Evolutionary conservation across 2,113 vertebrate genomes (phyloP).

Genomic region (Platanista minor): DNA sequence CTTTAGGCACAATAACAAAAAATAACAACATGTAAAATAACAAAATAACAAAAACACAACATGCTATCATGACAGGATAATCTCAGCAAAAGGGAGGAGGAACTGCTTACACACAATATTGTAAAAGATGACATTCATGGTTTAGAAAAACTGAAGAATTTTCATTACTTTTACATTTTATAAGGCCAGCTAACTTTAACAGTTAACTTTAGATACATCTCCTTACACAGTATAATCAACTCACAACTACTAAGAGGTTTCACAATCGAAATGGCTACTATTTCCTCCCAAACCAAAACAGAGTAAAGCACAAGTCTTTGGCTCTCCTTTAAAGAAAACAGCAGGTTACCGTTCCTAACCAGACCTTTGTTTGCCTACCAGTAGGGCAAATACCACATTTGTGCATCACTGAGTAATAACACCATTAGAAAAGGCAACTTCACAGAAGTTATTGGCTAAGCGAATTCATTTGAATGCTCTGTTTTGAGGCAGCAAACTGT

Average conservation of each 20-base stretch:
- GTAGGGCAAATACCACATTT: constrained; percentile 88
- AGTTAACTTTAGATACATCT: constrained; percentile 73
- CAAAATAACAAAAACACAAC: constrained; percentile 54
- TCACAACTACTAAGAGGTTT: constrained; percentile 74
- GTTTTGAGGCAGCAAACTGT: constrained; percentile 89
- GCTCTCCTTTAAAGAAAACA: constrained; percentile 85
- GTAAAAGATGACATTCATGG: constrained; percentile 56
- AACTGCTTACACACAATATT: constrained; percentile 57
- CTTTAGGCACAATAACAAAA: constrained; percentile 64
- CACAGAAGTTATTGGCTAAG: constrained; percentile 91
- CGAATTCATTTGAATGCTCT: constrained; percentile 90
- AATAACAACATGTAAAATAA: no score
- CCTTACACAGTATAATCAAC: constrained; percentile 77
- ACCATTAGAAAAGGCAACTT: constrained; percentile 92
- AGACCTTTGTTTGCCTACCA: constrained; percentile 86
- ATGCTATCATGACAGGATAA: constrained; percentile 46
- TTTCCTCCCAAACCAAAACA: constrained; percentile 60
- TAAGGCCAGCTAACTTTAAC: constrained; percentile 78
- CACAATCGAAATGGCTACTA: constrained; percentile 76
- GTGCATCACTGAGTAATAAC: constrained; percentile 91
- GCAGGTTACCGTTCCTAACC: constrained; percentile 82
- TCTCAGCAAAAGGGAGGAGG: background rate
- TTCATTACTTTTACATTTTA: constrained; percentile 71
- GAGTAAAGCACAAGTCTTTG: constrained; percentile 87
- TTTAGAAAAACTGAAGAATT: constrained; percentile 68